Evolutionary conservation across 2,888 invertebrate species (phyloP).

Genomic region (Lamproptera curius): DNA sequence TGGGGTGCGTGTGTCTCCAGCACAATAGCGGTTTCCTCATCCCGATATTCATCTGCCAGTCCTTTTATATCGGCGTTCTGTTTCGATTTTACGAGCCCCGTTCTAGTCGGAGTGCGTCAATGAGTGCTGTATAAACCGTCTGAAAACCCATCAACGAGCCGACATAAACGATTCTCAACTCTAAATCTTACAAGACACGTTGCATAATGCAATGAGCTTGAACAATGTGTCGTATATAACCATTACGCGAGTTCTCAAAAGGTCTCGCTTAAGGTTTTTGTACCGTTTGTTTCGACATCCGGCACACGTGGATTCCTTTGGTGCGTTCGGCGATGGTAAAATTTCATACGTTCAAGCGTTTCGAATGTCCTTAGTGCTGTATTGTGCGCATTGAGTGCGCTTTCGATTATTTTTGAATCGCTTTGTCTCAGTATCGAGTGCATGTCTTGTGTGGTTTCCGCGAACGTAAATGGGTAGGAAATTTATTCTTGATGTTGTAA

Average conservation of each 20-base stretch:
- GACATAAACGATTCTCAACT: conserved; percentile 33
- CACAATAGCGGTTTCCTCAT: conserved; percentile 64
- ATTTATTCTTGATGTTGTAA: too few relatives aligned
- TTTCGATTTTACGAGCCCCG: conserved; percentile 68
- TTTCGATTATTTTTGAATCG: too few relatives aligned
- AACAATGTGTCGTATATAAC: conserved; percentile 60
- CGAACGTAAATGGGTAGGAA: too few relatives aligned
- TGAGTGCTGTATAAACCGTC: conserved; percentile 45
- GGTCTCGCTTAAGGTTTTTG: conserved; percentile 54
- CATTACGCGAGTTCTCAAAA: conserved; percentile 58
- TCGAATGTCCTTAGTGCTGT: conserved; percentile 27
- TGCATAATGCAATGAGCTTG: conserved; percentile 23
- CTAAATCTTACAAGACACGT: conserved; percentile 31
- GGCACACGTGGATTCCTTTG: conserved; percentile 62
- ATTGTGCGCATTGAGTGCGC: too few relatives aligned
- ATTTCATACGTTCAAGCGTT: conserved; percentile 26
- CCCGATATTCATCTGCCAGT: conserved; percentile 66
- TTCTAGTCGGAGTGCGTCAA: conserved; percentile 50
- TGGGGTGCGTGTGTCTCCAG: conserved; percentile 37
- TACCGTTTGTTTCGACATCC: conserved; percentile 62
- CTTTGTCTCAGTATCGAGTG: too few relatives aligned
- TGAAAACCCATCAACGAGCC: conserved; percentile 37
- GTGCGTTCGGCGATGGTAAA: conserved; percentile 49
- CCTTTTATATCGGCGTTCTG: conserved; percentile 63
- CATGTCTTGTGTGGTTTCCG: too few relatives aligned